phyloP scores from a whole-genome alignment of 1,140 invertebrate genomes.

The Elymnias hypermnestra region DNA sequence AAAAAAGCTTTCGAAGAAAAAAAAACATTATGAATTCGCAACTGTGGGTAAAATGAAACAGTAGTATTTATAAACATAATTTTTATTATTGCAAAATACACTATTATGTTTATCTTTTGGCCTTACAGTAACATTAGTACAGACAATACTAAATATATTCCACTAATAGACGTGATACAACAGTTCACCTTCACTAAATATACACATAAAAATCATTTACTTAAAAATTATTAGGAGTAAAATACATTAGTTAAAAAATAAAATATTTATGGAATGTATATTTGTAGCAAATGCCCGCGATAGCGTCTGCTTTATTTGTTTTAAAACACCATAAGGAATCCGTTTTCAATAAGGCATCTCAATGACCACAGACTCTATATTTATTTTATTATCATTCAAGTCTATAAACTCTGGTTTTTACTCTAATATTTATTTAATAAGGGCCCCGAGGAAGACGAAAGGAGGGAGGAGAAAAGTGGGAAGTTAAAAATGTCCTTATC shows the following conservation, averaged over 20 bases:
- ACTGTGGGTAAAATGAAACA: conserved; percentile 17
- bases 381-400: too few species aligned
- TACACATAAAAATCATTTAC: conserved; percentile 49
- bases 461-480: too few species aligned
- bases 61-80: conserved; percentile 26
- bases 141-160: conserved; percentile 55
- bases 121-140: conserved; percentile 66
- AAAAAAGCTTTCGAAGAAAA: too few species aligned
- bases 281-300: background rate
- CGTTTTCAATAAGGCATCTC: too few species aligned
- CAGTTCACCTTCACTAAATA: conserved; percentile 55
- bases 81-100: conserved; percentile 49
- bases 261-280: conserved; percentile 11
- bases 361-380: too few species aligned
- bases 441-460: too few species aligned
- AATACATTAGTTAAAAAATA: conserved; percentile 28
- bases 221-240: conserved; percentile 46
- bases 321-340: too few species aligned
- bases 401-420: too few species aligned
- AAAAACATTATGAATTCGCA: background rate
- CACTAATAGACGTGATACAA: conserved; percentile 63
- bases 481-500: too few species aligned
- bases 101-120: conserved; percentile 71
- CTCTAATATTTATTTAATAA: too few species aligned
- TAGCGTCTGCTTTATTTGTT: background rate